Evolutionary conservation across 2,113 vertebrate genomes (phyloP), one percentile per base, ranked within the genome.

Genomic region (Neogale vison): DNA sequence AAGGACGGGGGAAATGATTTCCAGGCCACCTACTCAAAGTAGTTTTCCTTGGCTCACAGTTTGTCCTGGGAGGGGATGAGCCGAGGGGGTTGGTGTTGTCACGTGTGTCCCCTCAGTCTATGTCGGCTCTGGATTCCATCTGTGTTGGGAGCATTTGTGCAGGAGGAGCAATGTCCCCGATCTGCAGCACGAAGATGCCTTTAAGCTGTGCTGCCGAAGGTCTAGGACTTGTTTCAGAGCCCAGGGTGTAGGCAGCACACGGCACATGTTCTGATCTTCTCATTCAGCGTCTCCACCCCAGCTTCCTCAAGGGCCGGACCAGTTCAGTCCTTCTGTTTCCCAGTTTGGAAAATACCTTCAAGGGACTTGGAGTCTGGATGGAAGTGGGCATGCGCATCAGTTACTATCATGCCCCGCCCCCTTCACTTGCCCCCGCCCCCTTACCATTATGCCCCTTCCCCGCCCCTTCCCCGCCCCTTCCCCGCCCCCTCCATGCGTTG

Each of bases 31-130:
- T 20, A 17, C 36, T 59, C 45, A 39, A 61, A 57, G 36, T 8
- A 26, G 76, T 1, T 34, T 61, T 83, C 79, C 42, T 76, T 74
- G 79, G 23, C 34, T 34, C 59, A 45, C 71, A 31, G 29, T 59
- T 21, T 34, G 36, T 72, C 55, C 65, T 74, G 23, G 36, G 36
- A 18, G 13, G 59, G 72, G 17, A 21, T 39, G 6, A 9, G 36
- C 11, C 34, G 34, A 31, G 31, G 2, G 6, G 18, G 3, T 0
- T 6, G 1, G 6, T 26, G 47, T 8, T 34, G 8, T 61, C 55
- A 24, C 1, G 1, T 14, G 18, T 18, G 52, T 59, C 24, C n/a
- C 15, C 6, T 77, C 17, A 17, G 3, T 65, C 21, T 61, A 29
- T 2, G 10, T 4, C 14, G 90, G 83, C 36, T 80, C 34, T 31